Evolutionary conservation across 2,797 vertebrate species (phyloP), one percentile per base, ranked within the genome.

Genomic region (Scyliorhinus canicula): DNA sequence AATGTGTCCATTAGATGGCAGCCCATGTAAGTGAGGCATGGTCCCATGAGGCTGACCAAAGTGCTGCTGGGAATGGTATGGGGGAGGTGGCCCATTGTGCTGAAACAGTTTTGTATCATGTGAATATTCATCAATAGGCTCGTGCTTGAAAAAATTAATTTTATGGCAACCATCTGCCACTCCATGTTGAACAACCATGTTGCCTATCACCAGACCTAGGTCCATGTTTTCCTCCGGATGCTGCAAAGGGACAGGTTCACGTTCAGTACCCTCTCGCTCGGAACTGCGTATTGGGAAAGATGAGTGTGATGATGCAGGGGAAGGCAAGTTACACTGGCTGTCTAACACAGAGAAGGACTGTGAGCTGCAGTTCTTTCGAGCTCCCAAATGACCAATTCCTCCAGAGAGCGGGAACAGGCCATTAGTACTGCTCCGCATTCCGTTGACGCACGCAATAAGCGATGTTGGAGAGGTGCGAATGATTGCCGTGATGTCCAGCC

Each of bases 51-150:
- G 95, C 93, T 96, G 97, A 96, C 96, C 97, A 95, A 95, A 96
- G 67, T 98, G 98, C 95, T 98, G 98, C 96, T 99, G 98, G 95
- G 98, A 96, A 52, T 98, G 98, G 96, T 99, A 99, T 6, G 99
- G 98, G 3, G 98, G 98, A n/a, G 98, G 98, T 97, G 99, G 98
- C 95, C 97, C 96, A 65, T 98, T 98, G 96, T 97, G 98, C 97
- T 96, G 97, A 96, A 97, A 97, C 96, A 98, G 97, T 97, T 98
- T 97, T 47, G 98, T 97, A 95, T 98, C 96, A 65, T 97, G 98
- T 2, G 98, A 97, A 95, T 98, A 98, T 95, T 99, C 98, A 0
- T 99, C 99, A 67, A 97, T 96, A 5, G 99, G 99, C 96, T 99
- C 99, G 96, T 99, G 98, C 96, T 99, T 99, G 96, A 99, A 97